Conservation (phyloP, 2,888 invertebrate genomes). For the Dastarcus helophoroides region DNA sequence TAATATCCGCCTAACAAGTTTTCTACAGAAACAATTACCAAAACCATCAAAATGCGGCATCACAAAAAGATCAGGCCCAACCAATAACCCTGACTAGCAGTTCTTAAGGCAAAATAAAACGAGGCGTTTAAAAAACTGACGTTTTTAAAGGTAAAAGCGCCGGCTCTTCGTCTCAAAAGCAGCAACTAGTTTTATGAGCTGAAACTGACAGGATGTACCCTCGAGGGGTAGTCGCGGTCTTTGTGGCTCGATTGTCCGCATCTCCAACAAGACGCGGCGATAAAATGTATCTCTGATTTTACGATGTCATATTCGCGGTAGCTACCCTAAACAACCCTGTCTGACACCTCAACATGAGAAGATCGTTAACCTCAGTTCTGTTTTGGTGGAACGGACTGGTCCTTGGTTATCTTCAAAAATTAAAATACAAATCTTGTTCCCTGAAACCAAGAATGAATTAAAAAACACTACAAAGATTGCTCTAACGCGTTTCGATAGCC, state of each 20-base stretch:
- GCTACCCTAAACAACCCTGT: constrained; percentile 18
- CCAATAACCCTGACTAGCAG: constrained; percentile 23
- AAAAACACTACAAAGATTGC: too few relatives aligned
- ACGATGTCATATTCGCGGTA: constrained; percentile 21
- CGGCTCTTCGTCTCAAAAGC: constrained; percentile 5
- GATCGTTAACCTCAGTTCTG: too few relatives aligned
- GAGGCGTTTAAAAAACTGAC: constrained; percentile 18
- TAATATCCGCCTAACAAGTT: constrained; percentile 11
- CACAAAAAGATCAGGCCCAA: constrained; percentile 13
- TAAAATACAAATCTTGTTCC: too few relatives aligned
- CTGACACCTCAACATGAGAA: too few relatives aligned
- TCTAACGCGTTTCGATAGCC: too few relatives aligned
- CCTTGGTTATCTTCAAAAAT: too few relatives aligned
- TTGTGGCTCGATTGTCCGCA: constrained; percentile 1
- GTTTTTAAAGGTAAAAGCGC: constrained; percentile 19
- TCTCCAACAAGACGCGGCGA: constrained; percentile 1
- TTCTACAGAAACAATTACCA: constrained; percentile 18
- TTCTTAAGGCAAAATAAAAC: constrained; percentile 17
- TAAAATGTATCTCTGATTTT: constrained; percentile 21
- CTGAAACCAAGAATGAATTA: too few relatives aligned
- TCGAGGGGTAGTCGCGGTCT: constrained; percentile 10
- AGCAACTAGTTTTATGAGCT: constrained; percentile 9
- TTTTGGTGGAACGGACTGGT: too few relatives aligned
- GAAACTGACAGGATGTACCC: constrained; percentile 15
- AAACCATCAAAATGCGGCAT: constrained; percentile 13